Conservation (phyloP, 1,140 invertebrate genomes). For the Brachionus sp. region DNA sequence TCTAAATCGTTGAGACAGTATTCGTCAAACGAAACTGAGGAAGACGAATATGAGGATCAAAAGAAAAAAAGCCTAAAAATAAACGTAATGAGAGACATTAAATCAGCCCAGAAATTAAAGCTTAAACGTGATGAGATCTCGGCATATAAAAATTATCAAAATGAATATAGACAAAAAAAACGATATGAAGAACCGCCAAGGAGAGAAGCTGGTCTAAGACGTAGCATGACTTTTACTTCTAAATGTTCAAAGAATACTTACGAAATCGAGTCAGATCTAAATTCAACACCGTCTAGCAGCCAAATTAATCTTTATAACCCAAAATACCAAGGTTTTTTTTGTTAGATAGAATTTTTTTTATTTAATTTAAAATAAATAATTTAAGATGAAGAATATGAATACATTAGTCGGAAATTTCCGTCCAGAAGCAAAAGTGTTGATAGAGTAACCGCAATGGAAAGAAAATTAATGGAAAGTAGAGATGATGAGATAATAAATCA, state of each 20-base stretch:
- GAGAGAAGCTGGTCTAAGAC: not conserved
- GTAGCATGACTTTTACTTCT: constrained; percentile 3
- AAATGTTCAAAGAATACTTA: not conserved
- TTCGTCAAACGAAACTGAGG: constrained; percentile 15
- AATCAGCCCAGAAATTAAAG: constrained; percentile 25
- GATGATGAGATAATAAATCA: constrained; percentile 17
- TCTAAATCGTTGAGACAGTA: not conserved
- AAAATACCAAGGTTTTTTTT: constrained; percentile 6
- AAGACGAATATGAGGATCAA: not conserved
- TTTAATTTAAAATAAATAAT: not conserved
- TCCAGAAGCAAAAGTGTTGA: constrained; percentile 30
- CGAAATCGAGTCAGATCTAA: not conserved
- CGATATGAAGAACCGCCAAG: not conserved
- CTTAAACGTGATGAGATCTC: not conserved
- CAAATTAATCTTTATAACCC: not conserved
- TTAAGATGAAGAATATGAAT: constrained; percentile 24
- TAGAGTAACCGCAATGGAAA: not conserved
- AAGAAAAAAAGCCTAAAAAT: constrained; percentile 21
- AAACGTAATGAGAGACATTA: constrained; percentile 37
- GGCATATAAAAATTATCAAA: not conserved
- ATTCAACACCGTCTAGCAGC: constrained; percentile 24
- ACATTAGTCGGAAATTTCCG: not conserved
- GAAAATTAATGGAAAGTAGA: not conserved
- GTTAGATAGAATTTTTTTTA: not conserved
- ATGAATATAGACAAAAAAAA: not conserved